Evolutionary conservation across 2,797 vertebrate genomes (phyloP), one percentile per base, ranked within the genome.

Genomic region (Sarcoramphus papa): DNA sequence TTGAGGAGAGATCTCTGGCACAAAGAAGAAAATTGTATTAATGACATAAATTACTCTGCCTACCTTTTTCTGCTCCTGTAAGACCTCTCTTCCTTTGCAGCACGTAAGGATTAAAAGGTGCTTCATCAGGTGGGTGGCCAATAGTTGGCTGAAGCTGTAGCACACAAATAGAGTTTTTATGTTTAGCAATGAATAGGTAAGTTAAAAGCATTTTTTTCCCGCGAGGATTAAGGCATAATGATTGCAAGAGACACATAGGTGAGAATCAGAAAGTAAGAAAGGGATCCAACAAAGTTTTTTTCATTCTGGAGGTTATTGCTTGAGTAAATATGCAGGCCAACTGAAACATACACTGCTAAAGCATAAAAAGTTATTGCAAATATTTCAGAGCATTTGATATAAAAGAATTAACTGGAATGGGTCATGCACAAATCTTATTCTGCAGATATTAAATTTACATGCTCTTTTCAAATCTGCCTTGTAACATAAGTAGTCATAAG

Each of bases 51-150:
- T 90, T 37, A 56, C 15, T 78, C 54, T 47, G 30, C 60, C 13
- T 88, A 98, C 98, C 97, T 98, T 72, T 95, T 27, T 98, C 98
- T 4, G 85, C 67, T 41, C 59, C 69, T 87, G 75, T 59, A 56
- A 92, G 19, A 16, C 79, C 65, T 82, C 87, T 73, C 10, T 92
- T 72, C 81, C 94, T 96, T 30, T 96, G 96, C 23, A 89, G 54
- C n/a, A 97, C 98, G 0, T 98, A 98, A 27, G 97, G 97, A 65
- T 98, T 98, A 91, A 96, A 97, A n/a, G 95, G 70, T 56, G 74
- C 83, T 33, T 96, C 98, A 60, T 97, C 98, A 8, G 85, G 22
- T 76, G 90, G 56, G 40, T 30, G 91, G 56, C 87, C 54, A 7
- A 72, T 60, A 69, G 96, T 31, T 7, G 92, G 3, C 47, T 95